A percentile compares a stretch with the other conserved stretches of the same genome.
Evolutionary conservation across 2,888 invertebrate species (phyloP).

Genomic region (Diaperis boleti): DNA sequence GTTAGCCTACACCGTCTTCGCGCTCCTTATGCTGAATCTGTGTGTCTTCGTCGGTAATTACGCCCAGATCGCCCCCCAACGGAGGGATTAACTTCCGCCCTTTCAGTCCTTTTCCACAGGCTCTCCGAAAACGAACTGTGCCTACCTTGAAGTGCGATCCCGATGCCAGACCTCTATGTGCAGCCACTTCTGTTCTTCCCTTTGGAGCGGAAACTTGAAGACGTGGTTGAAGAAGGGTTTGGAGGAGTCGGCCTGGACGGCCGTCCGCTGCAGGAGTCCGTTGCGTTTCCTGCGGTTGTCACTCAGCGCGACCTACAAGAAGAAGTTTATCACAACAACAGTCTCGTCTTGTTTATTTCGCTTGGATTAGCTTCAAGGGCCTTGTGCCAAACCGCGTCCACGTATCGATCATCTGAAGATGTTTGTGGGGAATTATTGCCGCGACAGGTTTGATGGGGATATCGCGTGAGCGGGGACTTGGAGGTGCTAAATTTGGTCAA

Average conservation of each 20-base stretch:
- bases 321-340: conserved; percentile 4
- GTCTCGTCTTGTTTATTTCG: conserved; percentile 16
- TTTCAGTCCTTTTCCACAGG: conserved; percentile 8
- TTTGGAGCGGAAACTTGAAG: conserved; percentile 75
- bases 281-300: conserved; percentile 60
- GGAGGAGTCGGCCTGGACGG: conserved; percentile 82
- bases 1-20: not conserved
- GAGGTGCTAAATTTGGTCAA: not conserved
- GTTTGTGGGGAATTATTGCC: too few relatives aligned
- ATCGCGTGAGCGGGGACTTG: too few relatives aligned
- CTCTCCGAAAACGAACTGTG: conserved; percentile 6
- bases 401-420: not conserved
- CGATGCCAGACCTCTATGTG: conserved; percentile 87
- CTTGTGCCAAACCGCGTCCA: conserved; percentile 14
- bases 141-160: conserved; percentile 84
- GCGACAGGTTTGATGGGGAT: too few relatives aligned
- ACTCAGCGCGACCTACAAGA: conserved; percentile 71
- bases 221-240: conserved; percentile 86
- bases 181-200: conserved; percentile 72
- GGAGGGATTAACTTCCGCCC: not conserved
- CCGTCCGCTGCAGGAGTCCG: conserved; percentile 80
- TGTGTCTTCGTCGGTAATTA: not conserved
- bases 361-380: conserved; percentile 25
- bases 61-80: not conserved
- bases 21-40: not conserved